Conservation (phyloP, 2,113 vertebrate species). For the Toxostoma redivivum region DNA sequence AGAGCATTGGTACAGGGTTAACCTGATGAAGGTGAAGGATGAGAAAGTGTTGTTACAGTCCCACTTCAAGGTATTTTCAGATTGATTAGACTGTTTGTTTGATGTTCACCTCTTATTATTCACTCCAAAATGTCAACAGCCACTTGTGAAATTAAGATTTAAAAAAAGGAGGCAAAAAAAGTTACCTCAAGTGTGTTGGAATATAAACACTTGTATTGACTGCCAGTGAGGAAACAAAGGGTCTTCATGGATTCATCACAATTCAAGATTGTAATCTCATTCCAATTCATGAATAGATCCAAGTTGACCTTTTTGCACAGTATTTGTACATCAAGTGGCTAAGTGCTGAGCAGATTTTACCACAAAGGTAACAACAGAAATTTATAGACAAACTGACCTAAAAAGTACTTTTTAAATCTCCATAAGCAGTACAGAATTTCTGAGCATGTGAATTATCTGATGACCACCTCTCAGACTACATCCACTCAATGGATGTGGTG, state of each 20-base stretch:
- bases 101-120: not conserved
- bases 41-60: not conserved
- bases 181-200: not conserved
- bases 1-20: not conserved
- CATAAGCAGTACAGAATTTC: not conserved
- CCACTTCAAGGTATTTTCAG: not conserved
- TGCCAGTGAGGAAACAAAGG: not conserved
- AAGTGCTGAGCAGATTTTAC: not conserved
- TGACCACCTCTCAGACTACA: not conserved
- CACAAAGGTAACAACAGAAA: not conserved
- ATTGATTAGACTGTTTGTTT: not conserved
- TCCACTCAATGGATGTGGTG: rapidly evolving
- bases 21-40: not conserved
- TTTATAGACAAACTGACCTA: not conserved
- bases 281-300: not conserved
- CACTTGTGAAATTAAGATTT: not conserved
- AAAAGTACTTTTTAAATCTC: not conserved
- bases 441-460: not conserved
- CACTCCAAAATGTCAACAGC: not conserved
- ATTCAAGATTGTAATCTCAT: not conserved
- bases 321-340: not conserved
- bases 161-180: not conserved
- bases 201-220: not conserved
- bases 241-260: not conserved
- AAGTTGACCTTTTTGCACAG: not conserved